phyloP scores from a whole-genome alignment of 2,888 invertebrate genomes.

The Cataglyphis rosenhaueri region DNA sequence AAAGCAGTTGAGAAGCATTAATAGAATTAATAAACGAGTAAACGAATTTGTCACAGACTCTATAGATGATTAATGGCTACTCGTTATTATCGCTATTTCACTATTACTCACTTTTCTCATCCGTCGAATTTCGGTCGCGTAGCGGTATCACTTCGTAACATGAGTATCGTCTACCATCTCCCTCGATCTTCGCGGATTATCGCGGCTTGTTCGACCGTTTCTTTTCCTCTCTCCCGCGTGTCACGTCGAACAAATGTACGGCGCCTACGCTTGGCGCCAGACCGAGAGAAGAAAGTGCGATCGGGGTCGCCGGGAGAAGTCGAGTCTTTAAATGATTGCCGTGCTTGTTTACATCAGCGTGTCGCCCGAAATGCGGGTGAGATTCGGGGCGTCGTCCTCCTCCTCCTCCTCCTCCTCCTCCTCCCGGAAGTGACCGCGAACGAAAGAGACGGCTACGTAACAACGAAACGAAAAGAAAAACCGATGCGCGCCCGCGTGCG shows the following conservation, averaged over 20 bases:
- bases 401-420: conserved; percentile 60
- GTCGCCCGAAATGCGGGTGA: conserved; percentile 70
- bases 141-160: conserved; percentile 77
- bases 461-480: conserved; percentile 26
- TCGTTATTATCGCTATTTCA: conserved; percentile 61
- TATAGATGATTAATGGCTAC: background rate
- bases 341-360: conserved; percentile 70
- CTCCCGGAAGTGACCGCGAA: conserved; percentile 64
- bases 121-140: conserved; percentile 76
- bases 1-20: background rate
- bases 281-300: conserved; percentile 74
- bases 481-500: conserved; percentile 44
- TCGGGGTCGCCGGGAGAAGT: conserved; percentile 72
- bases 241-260: conserved; percentile 70
- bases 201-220: conserved; percentile 38
- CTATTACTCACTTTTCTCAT: conserved; percentile 69
- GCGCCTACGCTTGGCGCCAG: conserved; percentile 81
- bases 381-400: conserved; percentile 69
- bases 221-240: conserved; percentile 19
- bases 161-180: conserved; percentile 74
- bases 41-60: background rate
- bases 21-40: background rate
- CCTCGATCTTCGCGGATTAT: conserved; percentile 69
- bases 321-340: conserved; percentile 68
- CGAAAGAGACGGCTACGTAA: conserved; percentile 44